Evolutionary conservation across 2,888 invertebrate species (phyloP), one percentile per base, ranked within the genome.

Genomic region (Leptopilina drosophilae): DNA sequence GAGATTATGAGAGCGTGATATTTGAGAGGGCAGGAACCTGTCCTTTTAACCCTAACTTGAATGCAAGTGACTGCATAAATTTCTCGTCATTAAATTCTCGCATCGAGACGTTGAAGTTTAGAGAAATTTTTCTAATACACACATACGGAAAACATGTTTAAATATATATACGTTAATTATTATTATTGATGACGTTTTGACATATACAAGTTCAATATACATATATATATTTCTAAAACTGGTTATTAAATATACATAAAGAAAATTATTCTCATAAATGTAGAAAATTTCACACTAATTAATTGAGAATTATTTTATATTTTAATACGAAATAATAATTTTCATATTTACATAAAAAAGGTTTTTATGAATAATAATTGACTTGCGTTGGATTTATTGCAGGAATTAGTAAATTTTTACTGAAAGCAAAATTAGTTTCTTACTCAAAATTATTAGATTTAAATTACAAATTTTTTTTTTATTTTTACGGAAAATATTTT

Each of bases 1-100:
- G 11, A 49, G 56, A 73, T 73, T 73, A 73, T 73, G 56, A 33
- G 73, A 73, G 73, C 56, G 56, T 73, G 73, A 73, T 73, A 56
- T 33, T 73, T 73, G 53, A 73, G 26, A 53, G 33, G 73, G 33
- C 53, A 73, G 56, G 56, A 53, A 73, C 73, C 56, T 73, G 56
- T 56, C 49, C 53, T 33, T 33, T 73, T 73, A n/a, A n/a, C 26
- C 56, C 33, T n/a, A 33, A 56, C 56, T 53, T 33, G 14, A 73
- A 33, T 73, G 73, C 53, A 69, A 49, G 49, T 69, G 69, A 14
- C 49, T 69, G 69, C 53, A 73, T 73, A 73, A 49, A 73, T 73
- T 73, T 73, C 73, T 53, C 56, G 53, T 73, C 73, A 73, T 73
- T 53, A n/a, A 73, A 20, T 42, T 42, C 42, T 69, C 53, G 33